Percentiles rank a stretch among this genome's conserved stretches.
Evolutionary conservation across 2,888 invertebrate species (phyloP).

Genomic region (Tipula confusa): DNA sequence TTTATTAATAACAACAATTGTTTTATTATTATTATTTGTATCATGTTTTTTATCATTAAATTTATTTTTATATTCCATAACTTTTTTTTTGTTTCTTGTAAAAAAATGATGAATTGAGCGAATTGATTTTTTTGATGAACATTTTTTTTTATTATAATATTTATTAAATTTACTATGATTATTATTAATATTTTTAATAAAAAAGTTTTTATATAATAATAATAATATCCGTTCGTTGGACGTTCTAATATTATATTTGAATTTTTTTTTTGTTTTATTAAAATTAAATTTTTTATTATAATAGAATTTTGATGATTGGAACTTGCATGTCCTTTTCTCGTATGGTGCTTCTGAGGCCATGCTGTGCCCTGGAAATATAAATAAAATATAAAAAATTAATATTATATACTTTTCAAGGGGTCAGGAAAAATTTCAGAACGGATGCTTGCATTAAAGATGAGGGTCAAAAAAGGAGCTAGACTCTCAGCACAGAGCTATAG

Average conservation of each 20-base stretch:
- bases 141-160: background rate
- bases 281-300: constrained; percentile 21
- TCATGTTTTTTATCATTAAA: background rate
- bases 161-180: constrained; percentile 26
- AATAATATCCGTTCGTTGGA: constrained; percentile 29
- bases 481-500: no score
- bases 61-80: constrained; percentile 26
- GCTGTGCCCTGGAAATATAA: constrained; percentile 47
- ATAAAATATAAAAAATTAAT: no score
- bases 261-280: constrained; percentile 25
- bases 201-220: constrained; percentile 28
- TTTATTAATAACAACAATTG: background rate
- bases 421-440: no score
- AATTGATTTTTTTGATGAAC: constrained; percentile 28
- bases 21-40: background rate
- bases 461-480: no score
- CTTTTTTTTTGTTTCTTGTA: constrained; percentile 28
- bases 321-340: constrained; percentile 43
- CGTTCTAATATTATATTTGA: constrained; percentile 26
- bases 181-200: constrained; percentile 28
- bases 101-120: background rate
- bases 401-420: no score
- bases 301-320: constrained; percentile 35
- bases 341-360: constrained; percentile 51
- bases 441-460: no score